Percentiles rank a stretch among this genome's conserved stretches.
phyloP scores from a whole-genome alignment of 2,888 invertebrate species.

The Platycheirus albimanus region DNA sequence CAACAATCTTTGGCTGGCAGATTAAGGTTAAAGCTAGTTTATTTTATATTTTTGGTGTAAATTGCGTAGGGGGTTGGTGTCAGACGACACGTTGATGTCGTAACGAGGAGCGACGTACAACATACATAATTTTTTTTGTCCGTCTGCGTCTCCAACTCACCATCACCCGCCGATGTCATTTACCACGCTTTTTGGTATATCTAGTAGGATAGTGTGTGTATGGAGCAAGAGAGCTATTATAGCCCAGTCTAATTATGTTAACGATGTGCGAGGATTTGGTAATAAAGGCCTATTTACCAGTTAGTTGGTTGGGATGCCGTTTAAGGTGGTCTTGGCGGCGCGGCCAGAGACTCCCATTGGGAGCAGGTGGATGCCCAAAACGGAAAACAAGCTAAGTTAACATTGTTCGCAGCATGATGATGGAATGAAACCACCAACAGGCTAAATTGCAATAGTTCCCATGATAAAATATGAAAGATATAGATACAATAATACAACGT shows the following conservation, averaged over 20 bases:
- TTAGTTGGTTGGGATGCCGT: constrained; percentile 57
- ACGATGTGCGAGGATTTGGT: constrained; percentile 73
- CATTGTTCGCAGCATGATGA: constrained; percentile 40
- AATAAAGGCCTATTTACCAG: constrained; percentile 70
- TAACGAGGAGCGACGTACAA: constrained; percentile 31
- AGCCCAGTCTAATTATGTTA: constrained; percentile 65
- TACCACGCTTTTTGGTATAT: constrained; percentile 12
- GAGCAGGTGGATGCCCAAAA: constrained; percentile 57
- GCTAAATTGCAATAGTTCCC: constrained; percentile 69
- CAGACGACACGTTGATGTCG: constrained; percentile 64
- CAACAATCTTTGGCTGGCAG: constrained; percentile 20
- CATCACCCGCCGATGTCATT: no score
- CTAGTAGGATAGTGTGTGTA: not conserved
- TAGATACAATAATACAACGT: not conserved
- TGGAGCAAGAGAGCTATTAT: constrained; percentile 14
- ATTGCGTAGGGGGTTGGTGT: constrained; percentile 67
- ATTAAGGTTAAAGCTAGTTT: constrained; percentile 41
- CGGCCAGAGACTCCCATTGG: constrained; percentile 52
- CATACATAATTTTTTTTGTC: not conserved
- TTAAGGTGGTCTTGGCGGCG: constrained; percentile 41
- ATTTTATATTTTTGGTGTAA: constrained; percentile 28
- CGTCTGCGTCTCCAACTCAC: no score
- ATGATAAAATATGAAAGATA: constrained; percentile 61
- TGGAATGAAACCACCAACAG: not conserved
- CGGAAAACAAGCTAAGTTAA: constrained; percentile 32